These are phyloP conservation scores for Stomatorhinus walkeri DNA, from an alignment of 2,797 vertebrate genomes.

Conservation along the genomic window DNA sequence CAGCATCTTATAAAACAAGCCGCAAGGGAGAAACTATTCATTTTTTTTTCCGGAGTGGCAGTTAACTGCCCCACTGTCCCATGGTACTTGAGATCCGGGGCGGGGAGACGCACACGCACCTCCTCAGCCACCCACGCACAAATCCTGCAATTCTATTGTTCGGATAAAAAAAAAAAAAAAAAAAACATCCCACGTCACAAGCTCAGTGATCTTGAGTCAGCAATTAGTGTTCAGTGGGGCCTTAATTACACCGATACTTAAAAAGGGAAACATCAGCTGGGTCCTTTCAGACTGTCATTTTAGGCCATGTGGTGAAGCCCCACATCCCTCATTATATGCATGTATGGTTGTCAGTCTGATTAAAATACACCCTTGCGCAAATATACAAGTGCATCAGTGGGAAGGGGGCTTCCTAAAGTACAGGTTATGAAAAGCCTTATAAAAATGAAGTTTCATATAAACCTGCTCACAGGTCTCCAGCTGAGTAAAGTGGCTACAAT, in stretches of 20 bases:
- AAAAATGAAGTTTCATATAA: neutral
- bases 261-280: neutral
- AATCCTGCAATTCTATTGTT: constrained; percentile 9
- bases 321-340: neutral
- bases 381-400: neutral
- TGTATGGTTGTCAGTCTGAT: neutral
- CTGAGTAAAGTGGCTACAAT: neutral
- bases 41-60: neutral
- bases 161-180: neutral
- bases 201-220: neutral
- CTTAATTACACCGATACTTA: constrained; percentile 14
- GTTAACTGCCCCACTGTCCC: neutral
- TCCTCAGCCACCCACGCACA: neutral
- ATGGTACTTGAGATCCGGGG: neutral
- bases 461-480: neutral
- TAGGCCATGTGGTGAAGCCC: neutral
- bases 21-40: neutral
- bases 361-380: neutral
- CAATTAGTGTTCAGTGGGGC: constrained; percentile 13
- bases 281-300: constrained; percentile 15
- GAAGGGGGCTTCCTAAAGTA: neutral
- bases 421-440: neutral
- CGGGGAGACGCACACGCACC: neutral
- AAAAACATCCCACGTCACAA: neutral
- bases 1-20: neutral